Base-by-base conservation (phyloP, 1,140 invertebrate genomes). In the Mylabris phalerata region DNA sequence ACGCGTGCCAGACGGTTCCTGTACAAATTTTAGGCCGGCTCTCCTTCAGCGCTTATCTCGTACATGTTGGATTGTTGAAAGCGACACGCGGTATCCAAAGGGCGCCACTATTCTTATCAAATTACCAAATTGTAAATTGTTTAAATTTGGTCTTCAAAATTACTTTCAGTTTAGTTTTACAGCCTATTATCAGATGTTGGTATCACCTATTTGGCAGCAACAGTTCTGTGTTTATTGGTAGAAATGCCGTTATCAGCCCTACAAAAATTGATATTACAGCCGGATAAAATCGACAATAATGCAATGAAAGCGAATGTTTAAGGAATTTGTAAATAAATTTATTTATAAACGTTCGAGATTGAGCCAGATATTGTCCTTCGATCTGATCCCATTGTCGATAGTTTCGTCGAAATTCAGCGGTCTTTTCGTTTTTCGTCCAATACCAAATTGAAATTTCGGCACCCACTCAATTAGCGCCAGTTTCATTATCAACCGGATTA, bases 161-260 rank as follows among this genome's bases (percentile, higher is more conserved):
- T 40, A 11, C 26, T 54, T 58, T 32, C 9, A 44, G 49, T 46
- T 39, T 61, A 42, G 65, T 55, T 67, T 32, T 39, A 56, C 9
- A 50, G 57, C 19, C 47, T 57, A 19, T n/a, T 67, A 0, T 55
- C 58, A 10, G 65, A 67, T 44, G 49, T 68, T 10, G 11, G 42
- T 26, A 27, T 56, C 32, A 49, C 64, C 13, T 66, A 67, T 45
- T 48, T 67, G 19, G 51, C 39, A 4, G 65, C 58, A 48, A 61
- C 60, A 19, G 3, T 68, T 9, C 13, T 68, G 9, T 67, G 65
- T 57, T 39, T 68, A 38, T 27, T 63, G 9, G 44, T 68, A 4
- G 67, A 68, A 55, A 67, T 68, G 67, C 67, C 67, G 3, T 42
- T 67, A 32, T 67, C 65, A 27, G 63, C 67, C n/a, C n/a, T 68